A percentile compares a stretch with the other conserved stretches of the same genome.
Conservation (phyloP, 2,113 vertebrate genomes). For the Amazona vittata region DNA sequence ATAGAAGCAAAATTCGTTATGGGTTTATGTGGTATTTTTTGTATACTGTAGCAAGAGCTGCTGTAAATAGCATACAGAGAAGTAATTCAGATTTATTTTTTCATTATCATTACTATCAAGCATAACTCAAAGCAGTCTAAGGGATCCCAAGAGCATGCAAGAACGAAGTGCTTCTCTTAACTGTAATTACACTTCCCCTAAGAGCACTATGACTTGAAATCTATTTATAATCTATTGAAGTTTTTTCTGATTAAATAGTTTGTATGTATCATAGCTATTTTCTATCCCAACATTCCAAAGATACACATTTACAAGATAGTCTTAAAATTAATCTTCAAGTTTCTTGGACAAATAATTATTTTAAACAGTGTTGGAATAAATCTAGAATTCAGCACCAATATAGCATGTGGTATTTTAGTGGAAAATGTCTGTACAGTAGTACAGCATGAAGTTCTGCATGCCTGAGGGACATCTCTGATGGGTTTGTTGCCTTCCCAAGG, state of each 20-base stretch:
- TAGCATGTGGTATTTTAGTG: background rate
- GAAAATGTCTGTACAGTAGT: background rate
- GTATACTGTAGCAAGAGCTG: background rate
- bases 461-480: background rate
- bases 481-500: background rate
- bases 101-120: background rate
- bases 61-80: background rate
- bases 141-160: conserved; percentile 20
- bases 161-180: conserved; percentile 17
- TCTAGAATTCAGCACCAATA: background rate
- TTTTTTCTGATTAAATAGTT: conserved; percentile 28
- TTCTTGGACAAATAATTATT: background rate
- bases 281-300: background rate
- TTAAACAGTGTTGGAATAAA: background rate
- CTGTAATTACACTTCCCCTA: conserved; percentile 24
- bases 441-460: background rate
- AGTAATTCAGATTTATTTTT: background rate
- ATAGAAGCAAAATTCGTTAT: background rate
- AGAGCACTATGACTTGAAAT: conserved; percentile 52
- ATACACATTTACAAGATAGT: background rate
- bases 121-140: background rate
- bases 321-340: background rate
- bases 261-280: background rate
- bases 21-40: background rate
- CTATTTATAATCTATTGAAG: conserved; percentile 8